Evolutionary conservation across 2,113 vertebrate genomes (phyloP), one percentile per base, ranked within the genome.

Genomic region (Poeciliopsis occidentalis): DNA sequence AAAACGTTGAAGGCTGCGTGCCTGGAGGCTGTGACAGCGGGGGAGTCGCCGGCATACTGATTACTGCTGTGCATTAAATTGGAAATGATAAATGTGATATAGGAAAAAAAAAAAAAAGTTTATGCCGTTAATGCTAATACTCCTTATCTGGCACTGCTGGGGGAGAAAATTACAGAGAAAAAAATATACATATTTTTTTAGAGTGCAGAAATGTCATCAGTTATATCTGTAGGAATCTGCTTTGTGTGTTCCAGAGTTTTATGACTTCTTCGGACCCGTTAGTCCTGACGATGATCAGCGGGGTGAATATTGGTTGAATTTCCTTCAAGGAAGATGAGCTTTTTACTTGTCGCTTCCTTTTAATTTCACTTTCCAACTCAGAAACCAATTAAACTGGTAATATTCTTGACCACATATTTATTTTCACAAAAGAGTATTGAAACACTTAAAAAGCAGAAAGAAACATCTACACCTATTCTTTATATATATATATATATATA

Each of bases 31-130:
- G 65, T 64, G 78, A 78, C 71, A 79, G 84, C 71, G 65, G 73
- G 76, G 77, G 66, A 79, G 78, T 61, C 11, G 60, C 60, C 75
- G 71, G 67, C 79, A 74, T 66, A 61, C 80, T 69, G 79, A 89
- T 87, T 80, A 71, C 65, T 83, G 67, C 69, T 51, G 76, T 60
- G 72, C 72, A 69, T 82, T 89, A 64, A 86, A 75, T 79, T 83
- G 64, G 76, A 89, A 84, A 83, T 88, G 73, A 91, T 86, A 62
- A 81, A 83, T 79, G 39, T 60, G 72, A 75, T 82, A 41, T 71
- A n/a, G 57, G 66, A 26, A 73, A 29, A 29, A 29, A 29, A 29
- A 29, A 73, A 80, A 63, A 44, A 27, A 73, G 70, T 79, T 75
- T 75, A 73, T 65, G 37, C 68, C 31, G 79, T 27, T 76, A 73